Evolutionary conservation across 2,113 vertebrate species (phyloP), one percentile per base, ranked within the genome.

Genomic region (Eptesicus fuscus): DNA sequence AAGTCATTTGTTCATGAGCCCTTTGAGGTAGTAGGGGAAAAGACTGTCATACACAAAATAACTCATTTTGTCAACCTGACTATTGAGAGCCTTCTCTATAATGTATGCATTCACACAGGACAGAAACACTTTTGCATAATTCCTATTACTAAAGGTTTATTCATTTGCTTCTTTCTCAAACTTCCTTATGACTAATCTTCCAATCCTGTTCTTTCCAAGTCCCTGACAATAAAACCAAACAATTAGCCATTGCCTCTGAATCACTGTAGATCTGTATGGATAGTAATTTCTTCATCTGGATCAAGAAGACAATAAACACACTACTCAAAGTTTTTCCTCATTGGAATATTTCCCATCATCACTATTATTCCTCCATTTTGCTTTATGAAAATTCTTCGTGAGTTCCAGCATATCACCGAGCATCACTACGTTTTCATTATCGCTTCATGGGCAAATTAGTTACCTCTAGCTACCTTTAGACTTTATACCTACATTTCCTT

Each of bases 351-450:
- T 42, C 20, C 12, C 9, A 67, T 53, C 61, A 22, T 79, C 35
- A 79, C 28, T 79, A 28, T 83, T n/a, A n/a, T 69, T 69, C 18
- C 18, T 77, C 16, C 9, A 30, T 90, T 95, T 86, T 93, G 17
- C 53, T 83, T 78, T 83, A 42, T 78, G 12, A n/a, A 87, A 95
- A 73, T 92, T 67, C 61, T 65, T 86, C 32, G 40, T 92, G n/a
- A 37, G 18, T 80, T 96, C 47, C 16, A 84, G 40, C 6, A 73
- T 42, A 90, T 69, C 14, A 51, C 51, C 51, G 84, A 69, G 22
- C 17, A 79, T 80, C 65, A n/a, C 37, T 67, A 10, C 83, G 30
- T 73, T 95, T 79, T 88, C 56, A 69, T 51, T 69, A 56, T 51
- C 88, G 61, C 28, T 51, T 79, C 32, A 56, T 91, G 42, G n/a